These are phyloP conservation scores for Scomberomorus guttatus DNA, from an alignment of 2,797 vertebrate genomes.

Conservation along the genomic window DNA sequence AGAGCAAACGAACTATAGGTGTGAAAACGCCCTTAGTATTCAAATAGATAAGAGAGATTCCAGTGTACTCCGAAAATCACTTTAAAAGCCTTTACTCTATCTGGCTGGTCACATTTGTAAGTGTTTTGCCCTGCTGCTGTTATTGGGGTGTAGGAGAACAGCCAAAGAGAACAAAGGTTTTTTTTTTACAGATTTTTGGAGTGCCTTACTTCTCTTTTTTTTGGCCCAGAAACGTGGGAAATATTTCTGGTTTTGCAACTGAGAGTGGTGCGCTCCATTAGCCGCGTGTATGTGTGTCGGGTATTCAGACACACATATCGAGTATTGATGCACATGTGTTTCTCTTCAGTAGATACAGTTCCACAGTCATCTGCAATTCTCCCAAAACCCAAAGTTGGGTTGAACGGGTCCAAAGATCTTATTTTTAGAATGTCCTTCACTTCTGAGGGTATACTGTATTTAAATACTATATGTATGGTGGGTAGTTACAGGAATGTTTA, in stretches of 20 bases:
- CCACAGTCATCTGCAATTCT: conserved; percentile 4
- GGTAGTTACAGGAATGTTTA: conserved; percentile 50
- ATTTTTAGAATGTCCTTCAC: conserved; percentile 41
- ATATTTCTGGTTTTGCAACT: conserved; percentile 20
- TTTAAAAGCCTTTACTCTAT: conserved; percentile 43
- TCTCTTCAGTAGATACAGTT: conserved; percentile 2
- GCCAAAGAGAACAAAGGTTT: conserved; percentile 42
- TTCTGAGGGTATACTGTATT: conserved; percentile 18
- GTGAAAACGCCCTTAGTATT: not conserved
- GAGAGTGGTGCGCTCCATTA: conserved; percentile 7
- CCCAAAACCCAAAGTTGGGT: not conserved
- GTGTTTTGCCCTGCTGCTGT: conserved; percentile 26
- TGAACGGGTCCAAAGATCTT: conserved; percentile 20
- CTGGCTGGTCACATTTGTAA: conserved; percentile 16
- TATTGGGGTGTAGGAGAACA: conserved; percentile 21
- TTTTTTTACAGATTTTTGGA: conserved; percentile 22
- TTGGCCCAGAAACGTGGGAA: conserved; percentile 10
- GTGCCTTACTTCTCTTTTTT: not conserved
- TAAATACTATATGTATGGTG: not conserved
- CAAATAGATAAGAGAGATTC: conserved; percentile 25
- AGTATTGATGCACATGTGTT: conserved; percentile 4
- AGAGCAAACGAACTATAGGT: no score
- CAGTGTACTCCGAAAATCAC: conserved; percentile 13
- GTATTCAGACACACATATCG: conserved; percentile 12
- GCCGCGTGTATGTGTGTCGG: not conserved